Base-by-base conservation (phyloP, 2,113 vertebrate species). In the Labeo rohita region DNA sequence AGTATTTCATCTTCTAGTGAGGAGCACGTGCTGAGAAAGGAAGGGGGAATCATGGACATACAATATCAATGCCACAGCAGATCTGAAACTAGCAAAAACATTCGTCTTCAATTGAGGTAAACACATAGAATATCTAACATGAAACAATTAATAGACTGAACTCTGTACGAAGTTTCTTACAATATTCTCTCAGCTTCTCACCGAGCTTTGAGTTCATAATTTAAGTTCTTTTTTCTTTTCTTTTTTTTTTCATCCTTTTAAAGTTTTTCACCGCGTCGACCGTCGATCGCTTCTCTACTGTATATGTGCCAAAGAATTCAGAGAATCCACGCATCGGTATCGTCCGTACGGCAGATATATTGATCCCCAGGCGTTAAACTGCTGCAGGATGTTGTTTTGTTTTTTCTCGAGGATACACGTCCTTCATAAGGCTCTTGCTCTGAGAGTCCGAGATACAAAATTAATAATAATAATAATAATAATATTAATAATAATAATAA, bases 41-140 rank as follows among this genome's bases (percentile, higher is more conserved):
- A 45, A 45, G 98, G 97, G 95, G 97, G 97, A 97, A 97, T 97
- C 97, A 99, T 99, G 97, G 98, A 99, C 98, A 99, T 98, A 99
- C 98, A 99, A 99, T 99, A 99, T 98, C 98, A 99, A 99, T 99
- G 97, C 97, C 98, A 99, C 98, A 99, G 98, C 98, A 99, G 98
- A 99, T 99, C 97, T 99, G 97, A 97, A 99, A 99, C 98, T 99
- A 99, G 98, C 97, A 99, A 98, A 90, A 99, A 99, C 97, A 98
- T 99, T 99, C 97, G 97, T 99, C 98, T 98, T 99, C 97, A 99
- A 97, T 99, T 99, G 98, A 99, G 98, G 98, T 99, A 99, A 99
- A 99, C 98, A 99, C 98, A 99, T 98, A 99, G 97, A 99, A 99
- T 99, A 99, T 99, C 98, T 99, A 99, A 99, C 98, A 99, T 98